Conservation (phyloP, 2,797 vertebrate species). For the Tadarida brasiliensis region DNA sequence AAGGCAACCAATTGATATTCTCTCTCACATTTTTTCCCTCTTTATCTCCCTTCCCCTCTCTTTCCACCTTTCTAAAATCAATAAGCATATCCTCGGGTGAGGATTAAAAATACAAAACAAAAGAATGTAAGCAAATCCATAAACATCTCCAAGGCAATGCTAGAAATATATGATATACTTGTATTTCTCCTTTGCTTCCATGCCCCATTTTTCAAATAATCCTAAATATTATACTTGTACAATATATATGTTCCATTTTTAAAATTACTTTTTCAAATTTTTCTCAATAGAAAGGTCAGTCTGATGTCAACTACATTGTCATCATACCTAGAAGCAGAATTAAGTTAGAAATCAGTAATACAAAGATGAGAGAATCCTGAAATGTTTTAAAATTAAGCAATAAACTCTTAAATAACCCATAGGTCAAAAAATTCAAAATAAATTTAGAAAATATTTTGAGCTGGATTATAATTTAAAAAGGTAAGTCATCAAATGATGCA, state of each 20-base stretch:
- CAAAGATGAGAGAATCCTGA: background rate
- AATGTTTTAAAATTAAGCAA: background rate
- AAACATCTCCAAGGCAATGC: background rate
- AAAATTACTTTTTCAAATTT: background rate
- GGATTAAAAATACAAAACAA: too few relatives aligned
- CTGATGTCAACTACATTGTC: background rate
- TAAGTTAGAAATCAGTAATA: background rate
- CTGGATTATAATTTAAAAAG: background rate
- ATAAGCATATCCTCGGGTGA: too few relatives aligned
- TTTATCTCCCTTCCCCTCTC: too few relatives aligned
- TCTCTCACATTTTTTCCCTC: too few relatives aligned
- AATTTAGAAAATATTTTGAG: background rate
- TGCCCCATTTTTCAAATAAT: background rate
- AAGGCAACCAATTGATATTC: too few relatives aligned
- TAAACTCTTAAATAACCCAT: background rate
- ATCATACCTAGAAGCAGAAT: background rate
- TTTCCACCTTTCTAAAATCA: too few relatives aligned
- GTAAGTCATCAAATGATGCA: background rate
- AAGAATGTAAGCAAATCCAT: background rate
- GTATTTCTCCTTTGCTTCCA: background rate
- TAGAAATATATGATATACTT: background rate
- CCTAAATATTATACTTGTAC: background rate
- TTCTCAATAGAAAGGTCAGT: background rate
- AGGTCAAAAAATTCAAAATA: background rate
- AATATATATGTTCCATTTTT: background rate